Evolutionary conservation across 2,888 invertebrate genomes (phyloP).

Genomic region (Drosophila colorata): DNA sequence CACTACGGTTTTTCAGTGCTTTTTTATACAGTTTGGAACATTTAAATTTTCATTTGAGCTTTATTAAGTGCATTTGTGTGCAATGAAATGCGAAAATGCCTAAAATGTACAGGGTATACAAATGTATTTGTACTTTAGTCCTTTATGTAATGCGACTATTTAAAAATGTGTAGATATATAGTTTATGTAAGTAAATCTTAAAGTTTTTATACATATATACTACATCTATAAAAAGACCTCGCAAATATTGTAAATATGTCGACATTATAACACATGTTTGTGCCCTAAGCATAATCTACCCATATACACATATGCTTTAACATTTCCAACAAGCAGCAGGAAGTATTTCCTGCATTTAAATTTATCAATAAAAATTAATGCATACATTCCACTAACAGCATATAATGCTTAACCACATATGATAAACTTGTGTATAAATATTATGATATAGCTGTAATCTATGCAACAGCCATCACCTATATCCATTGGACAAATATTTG

Average conservation of each 20-base stretch:
- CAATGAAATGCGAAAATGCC: too few species aligned
- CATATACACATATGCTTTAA: not conserved
- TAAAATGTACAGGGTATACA: too few species aligned
- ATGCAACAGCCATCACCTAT: not conserved
- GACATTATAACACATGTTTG: conserved; percentile 5
- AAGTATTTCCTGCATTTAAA: conserved; percentile 1
- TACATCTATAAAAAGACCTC: not conserved
- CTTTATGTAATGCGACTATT: not conserved
- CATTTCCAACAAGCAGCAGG: not conserved
- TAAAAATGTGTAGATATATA: not conserved
- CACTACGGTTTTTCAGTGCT: conserved; percentile 4
- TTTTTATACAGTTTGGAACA: conserved; percentile 3
- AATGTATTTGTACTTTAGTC: not conserved
- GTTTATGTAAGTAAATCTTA: too few species aligned
- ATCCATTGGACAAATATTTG: conserved; percentile 37
- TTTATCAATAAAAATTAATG: not conserved
- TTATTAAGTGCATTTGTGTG: conserved; percentile 35
- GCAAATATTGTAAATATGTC: not conserved
- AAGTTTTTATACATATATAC: too few species aligned
- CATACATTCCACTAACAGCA: not conserved
- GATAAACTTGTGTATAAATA: conserved; percentile 8
- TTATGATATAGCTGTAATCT: conserved; percentile 20
- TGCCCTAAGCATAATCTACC: not conserved
- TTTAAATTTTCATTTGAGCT: conserved; percentile 10
- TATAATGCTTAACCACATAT: not conserved